Evolutionary conservation across 2,888 invertebrate genomes (phyloP).

Genomic region (Drosophila helvetica): DNA sequence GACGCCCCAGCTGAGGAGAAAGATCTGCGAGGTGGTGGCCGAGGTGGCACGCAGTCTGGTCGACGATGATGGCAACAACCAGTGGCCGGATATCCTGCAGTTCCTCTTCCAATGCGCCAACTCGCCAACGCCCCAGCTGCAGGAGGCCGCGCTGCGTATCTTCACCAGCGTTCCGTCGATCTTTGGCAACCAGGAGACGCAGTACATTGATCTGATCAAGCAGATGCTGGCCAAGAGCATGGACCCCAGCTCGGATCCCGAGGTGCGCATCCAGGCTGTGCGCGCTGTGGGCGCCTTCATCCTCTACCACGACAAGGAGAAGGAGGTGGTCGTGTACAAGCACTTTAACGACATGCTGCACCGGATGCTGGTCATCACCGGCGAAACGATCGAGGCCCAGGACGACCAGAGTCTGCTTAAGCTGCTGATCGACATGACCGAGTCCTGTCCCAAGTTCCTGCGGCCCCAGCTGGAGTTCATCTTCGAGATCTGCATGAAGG

Average conservation of each 20-base stretch:
- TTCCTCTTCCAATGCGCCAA: slow-evolving; percentile 98
- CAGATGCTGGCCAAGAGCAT: slow-evolving; percentile 95
- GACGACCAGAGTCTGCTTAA: slow-evolving; percentile 96
- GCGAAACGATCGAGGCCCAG: slow-evolving; percentile 91
- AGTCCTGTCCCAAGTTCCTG: slow-evolving; percentile 95
- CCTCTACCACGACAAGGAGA: slow-evolving; percentile 91
- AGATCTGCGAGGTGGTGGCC: slow-evolving; percentile 98
- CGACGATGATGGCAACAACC: slow-evolving; percentile 97
- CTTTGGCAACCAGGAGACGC: slow-evolving; percentile 97
- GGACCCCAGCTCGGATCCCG: slow-evolving; percentile 88
- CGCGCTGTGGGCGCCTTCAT: slow-evolving; percentile 94
- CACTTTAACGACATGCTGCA: slow-evolving; percentile 94
- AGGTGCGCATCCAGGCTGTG: slow-evolving; percentile 92
- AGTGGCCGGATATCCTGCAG: slow-evolving; percentile 97
- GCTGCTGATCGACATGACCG: slow-evolving; percentile 96
- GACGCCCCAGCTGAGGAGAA: slow-evolving; percentile 90
- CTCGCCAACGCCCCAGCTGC: slow-evolving; percentile 91
- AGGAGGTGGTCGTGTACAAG: slow-evolving; percentile 94
- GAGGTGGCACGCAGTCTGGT: slow-evolving; percentile 97
- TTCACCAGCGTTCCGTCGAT: slow-evolving; percentile 98
- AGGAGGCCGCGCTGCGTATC: slow-evolving; percentile 97
- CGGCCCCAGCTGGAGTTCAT: slow-evolving; percentile 93
- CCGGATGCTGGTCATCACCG: slow-evolving; percentile 89
- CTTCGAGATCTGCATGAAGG: slow-evolving; percentile 94
- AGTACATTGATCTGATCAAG: slow-evolving; percentile 96